Evolutionary conservation across 2,113 vertebrate genomes (phyloP).

Genomic region (Nesoenas mayeri): DNA sequence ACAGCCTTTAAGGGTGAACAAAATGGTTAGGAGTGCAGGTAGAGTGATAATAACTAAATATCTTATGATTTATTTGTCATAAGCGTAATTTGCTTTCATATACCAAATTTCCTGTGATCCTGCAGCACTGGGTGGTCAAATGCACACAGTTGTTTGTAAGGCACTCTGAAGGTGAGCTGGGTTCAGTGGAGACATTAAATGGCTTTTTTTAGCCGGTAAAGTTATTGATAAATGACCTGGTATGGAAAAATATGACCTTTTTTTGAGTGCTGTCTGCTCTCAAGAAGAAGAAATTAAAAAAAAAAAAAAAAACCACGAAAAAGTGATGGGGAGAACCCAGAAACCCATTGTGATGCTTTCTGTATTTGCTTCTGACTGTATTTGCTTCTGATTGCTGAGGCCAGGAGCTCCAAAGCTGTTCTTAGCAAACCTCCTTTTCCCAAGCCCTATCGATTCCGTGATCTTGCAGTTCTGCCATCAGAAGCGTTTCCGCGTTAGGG

Average conservation of each 20-base stretch:
- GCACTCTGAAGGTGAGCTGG: neutral
- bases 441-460: constrained; percentile 3
- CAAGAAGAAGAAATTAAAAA: neutral
- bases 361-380: neutral
- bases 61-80: neutral
- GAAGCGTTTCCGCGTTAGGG: neutral
- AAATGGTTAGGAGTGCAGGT: neutral
- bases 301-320: no score
- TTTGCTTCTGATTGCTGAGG: neutral
- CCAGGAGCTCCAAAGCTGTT: neutral
- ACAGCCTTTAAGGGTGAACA: neutral
- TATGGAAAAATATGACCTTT: neutral
- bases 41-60: neutral
- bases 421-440: neutral
- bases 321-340: neutral
- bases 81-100: accelerated
- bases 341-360: neutral
- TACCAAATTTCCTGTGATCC: neutral
- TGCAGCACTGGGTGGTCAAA: neutral
- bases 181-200: neutral
- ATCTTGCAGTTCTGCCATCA: constrained; percentile 47
- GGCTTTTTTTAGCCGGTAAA: neutral
- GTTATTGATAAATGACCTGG: neutral
- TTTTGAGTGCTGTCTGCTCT: neutral
- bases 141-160: neutral